Conservation (phyloP, 2,888 invertebrate genomes). For the Caradrina clavipalpis region DNA sequence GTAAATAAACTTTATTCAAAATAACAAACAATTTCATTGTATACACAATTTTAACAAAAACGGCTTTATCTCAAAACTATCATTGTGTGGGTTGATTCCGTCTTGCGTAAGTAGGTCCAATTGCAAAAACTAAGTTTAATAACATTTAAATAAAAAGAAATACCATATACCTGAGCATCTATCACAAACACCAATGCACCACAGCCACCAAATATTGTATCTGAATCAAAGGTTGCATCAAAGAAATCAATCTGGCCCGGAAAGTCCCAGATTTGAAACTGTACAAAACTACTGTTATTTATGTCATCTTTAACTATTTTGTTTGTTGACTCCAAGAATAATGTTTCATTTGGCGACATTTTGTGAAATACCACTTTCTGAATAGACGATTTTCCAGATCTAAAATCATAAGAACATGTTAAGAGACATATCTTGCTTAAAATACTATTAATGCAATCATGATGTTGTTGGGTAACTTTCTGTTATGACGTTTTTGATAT, state of each 20-base stretch:
- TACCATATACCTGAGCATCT: constrained; percentile 95
- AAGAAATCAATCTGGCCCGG: constrained; percentile 99
- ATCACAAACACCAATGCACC: constrained; percentile 99
- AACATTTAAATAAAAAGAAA: background rate
- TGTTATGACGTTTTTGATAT: background rate
- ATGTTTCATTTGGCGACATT: constrained; percentile 99
- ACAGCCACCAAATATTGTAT: constrained; percentile 98
- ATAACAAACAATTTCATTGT: too few species aligned
- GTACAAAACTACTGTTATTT: constrained; percentile 98
- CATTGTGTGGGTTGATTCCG: too few species aligned
- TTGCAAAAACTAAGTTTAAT: too few species aligned
- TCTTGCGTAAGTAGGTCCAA: too few species aligned
- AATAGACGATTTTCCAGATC: constrained; percentile 99
- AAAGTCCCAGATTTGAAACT: constrained; percentile 99
- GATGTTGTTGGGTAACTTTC: background rate
- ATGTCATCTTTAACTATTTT: constrained; percentile 99
- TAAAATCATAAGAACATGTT: constrained; percentile 80
- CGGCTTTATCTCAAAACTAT: too few species aligned
- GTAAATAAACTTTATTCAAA: too few species aligned
- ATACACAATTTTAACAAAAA: too few species aligned
- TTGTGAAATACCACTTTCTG: constrained; percentile 99
- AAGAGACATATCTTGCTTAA: background rate
- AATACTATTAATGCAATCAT: background rate
- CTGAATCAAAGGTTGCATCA: constrained; percentile 98
- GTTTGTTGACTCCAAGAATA: constrained; percentile 99